Percentiles rank a stretch among this genome's conserved stretches.
Conservation (phyloP, 2,888 invertebrate species). For the Monopis laevigella region DNA sequence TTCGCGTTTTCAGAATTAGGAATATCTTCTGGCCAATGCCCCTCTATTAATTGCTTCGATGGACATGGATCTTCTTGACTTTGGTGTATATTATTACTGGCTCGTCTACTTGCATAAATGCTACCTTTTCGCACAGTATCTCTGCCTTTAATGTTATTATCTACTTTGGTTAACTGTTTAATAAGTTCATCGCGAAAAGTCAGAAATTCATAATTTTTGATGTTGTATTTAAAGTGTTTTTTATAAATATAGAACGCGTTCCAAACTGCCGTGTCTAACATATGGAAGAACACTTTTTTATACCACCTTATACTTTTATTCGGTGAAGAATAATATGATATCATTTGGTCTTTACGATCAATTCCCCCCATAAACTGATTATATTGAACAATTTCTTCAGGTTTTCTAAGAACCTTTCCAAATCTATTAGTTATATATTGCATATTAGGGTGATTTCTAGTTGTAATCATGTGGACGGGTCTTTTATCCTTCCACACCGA, state of each 20-base stretch:
- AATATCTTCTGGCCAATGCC: slow-evolving; percentile 8
- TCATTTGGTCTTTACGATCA: slow-evolving; percentile 27
- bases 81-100: not conserved
- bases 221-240: slow-evolving; percentile 7
- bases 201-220: not conserved
- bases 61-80: not conserved
- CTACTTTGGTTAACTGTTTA: not conserved
- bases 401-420: not conserved
- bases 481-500: slow-evolving; percentile 1
- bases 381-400: slow-evolving; percentile 14
- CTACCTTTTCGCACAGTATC: not conserved
- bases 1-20: not conserved
- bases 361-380: slow-evolving; percentile 24
- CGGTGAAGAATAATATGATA: slow-evolving; percentile 21
- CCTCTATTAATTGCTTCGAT: not conserved
- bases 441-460: not conserved
- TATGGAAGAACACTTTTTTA: slow-evolving; percentile 28
- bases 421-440: not conserved
- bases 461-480: not conserved
- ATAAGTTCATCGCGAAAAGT: not conserved
- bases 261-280: slow-evolving; percentile 25
- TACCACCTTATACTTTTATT: slow-evolving; percentile 28
- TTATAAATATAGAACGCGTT: slow-evolving; percentile 22
- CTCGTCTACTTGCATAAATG: not conserved
- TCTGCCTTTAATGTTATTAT: not conserved